Evolutionary conservation across 2,797 vertebrate species (phyloP), one percentile per base, ranked within the genome.

Genomic region (Sebastes trivittatus): DNA sequence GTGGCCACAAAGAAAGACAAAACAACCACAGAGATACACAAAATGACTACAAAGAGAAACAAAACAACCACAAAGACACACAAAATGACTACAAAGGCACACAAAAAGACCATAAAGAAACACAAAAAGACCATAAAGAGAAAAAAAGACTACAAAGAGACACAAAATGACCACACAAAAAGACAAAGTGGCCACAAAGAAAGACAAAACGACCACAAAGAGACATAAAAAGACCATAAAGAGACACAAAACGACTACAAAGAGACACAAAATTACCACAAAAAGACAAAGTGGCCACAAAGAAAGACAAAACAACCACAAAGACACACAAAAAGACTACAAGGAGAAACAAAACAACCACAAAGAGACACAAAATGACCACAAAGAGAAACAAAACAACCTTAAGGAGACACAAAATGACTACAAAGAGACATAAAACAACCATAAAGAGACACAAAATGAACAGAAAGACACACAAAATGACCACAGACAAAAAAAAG

Each of bases 301-400:
- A 38, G 11, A 38, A 1, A 36, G 4, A 34, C 0, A 4, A 34
- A 2, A 29, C 27, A 5, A 38, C 4, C 1, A 25, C 13, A 16
- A 6, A 38, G 11, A 14, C 0, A 14, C 4, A 11, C 23, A 11
- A 18, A 46, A 27, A 0, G 2, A 14, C 4, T 0, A 14, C 2
- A 38, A 34, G 10, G 32, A 34, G 9, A 25, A 3, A 3, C 3
- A 23, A 25, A 25, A 25, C n/a, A n/a, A n/a, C n/a, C n/a, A n/a
- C n/a, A n/a, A n/a, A n/a, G n/a, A n/a, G n/a, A n/a, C n/a, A n/a
- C n/a, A n/a, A n/a, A n/a, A n/a, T n/a, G n/a, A n/a, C n/a, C n/a
- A 23, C 2, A 68, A 63, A 10, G 54, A 20, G 30, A 23, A 2
- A n/a, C n/a, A 25, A 25, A 25, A 25, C 2, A 3, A 25, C 23